phyloP scores from a whole-genome alignment of 2,797 vertebrate species.

The Gephyroberyx darwinii region DNA sequence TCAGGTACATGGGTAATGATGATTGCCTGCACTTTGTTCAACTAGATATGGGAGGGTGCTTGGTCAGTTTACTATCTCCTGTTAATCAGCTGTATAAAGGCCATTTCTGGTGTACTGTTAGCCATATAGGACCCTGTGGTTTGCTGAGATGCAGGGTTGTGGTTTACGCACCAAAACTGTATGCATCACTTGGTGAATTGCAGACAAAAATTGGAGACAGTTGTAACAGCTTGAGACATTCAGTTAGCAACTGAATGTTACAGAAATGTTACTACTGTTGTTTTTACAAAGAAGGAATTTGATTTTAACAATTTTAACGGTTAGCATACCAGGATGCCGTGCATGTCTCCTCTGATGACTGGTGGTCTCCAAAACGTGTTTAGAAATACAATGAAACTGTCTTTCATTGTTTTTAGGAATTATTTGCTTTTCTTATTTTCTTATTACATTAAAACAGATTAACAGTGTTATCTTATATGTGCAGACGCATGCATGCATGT shows the following conservation, averaged over 20 bases:
- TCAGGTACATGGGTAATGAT: slow-evolving; percentile 1
- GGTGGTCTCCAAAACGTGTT: not conserved
- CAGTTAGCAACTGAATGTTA: not conserved
- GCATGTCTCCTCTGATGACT: not conserved
- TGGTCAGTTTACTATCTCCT: slow-evolving; percentile 9
- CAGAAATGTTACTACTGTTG: too few species aligned
- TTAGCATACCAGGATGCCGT: too few species aligned
- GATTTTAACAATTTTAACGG: too few species aligned
- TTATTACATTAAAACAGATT: too few species aligned
- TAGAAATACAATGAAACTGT: too few species aligned
- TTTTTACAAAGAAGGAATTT: too few species aligned
- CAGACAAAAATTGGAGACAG: not conserved
- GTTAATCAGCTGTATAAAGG: not conserved
- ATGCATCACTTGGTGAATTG: not conserved
- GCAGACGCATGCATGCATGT: not conserved
- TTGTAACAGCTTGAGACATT: not conserved
- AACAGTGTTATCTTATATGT: not conserved
- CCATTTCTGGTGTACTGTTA: not conserved
- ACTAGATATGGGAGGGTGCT: not conserved
- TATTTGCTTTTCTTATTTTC: too few species aligned
- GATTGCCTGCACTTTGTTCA: slow-evolving; percentile 13
- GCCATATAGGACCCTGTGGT: not conserved
- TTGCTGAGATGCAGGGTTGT: not conserved
- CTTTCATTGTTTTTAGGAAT: too few species aligned
- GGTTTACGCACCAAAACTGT: not conserved